These are phyloP conservation scores for Megaceryle alcyon DNA, from an alignment of 2,797 vertebrate genomes.

Conservation along the genomic window DNA sequence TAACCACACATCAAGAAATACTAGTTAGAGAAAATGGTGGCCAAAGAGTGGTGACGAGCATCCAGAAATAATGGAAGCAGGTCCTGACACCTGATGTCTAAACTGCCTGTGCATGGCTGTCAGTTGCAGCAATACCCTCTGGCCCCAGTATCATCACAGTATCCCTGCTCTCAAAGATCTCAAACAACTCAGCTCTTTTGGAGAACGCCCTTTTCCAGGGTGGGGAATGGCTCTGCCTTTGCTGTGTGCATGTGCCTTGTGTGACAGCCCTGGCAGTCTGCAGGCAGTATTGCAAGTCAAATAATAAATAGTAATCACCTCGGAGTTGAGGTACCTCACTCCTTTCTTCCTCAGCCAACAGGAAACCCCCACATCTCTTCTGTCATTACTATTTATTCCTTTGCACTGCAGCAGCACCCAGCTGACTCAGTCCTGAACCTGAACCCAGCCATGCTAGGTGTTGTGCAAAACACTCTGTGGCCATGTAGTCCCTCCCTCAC, in stretches of 20 bases:
- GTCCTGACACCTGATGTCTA: neutral
- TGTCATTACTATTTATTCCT: neutral
- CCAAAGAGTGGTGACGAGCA: neutral
- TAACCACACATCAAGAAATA: conserved; percentile 4
- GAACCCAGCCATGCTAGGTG: neutral
- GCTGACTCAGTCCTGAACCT: neutral
- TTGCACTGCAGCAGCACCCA: neutral
- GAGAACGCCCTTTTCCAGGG: neutral
- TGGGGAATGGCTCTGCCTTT: neutral
- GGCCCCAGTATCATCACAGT: neutral
- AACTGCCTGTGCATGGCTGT: neutral
- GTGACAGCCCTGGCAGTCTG: neutral
- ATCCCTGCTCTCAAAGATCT: neutral
- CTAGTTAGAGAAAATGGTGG: neutral
- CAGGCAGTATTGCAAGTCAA: neutral
- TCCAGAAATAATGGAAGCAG: neutral
- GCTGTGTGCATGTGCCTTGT: neutral
- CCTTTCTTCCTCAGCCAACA: conserved; percentile 37
- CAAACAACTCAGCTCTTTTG: neutral
- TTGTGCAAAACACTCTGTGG: neutral
- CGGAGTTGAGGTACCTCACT: neutral
- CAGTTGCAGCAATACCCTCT: neutral
- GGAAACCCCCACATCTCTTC: conserved; percentile 7
- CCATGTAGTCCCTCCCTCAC: neutral
- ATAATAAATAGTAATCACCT: neutral